These are phyloP conservation scores for Sebastes taczanowskii DNA, from an alignment of 2,797 vertebrate species.

Conservation along the genomic window DNA sequence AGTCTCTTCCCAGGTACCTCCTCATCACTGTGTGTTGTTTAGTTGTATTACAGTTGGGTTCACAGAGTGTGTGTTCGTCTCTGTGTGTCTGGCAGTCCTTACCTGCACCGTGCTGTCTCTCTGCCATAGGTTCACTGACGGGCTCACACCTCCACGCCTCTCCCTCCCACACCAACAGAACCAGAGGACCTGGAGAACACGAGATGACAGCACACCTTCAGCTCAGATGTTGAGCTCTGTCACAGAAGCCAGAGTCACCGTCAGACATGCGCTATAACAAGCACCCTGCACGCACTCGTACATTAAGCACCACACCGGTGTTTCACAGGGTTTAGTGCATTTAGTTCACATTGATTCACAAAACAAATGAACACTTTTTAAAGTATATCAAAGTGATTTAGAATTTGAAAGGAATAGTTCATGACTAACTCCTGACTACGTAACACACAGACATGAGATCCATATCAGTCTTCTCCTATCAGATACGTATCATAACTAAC, in stretches of 20 bases:
- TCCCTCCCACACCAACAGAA: slow-evolving; percentile 22
- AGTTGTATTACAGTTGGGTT: not conserved
- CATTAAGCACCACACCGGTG: no score
- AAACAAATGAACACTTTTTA: not conserved
- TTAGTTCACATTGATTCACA: not conserved
- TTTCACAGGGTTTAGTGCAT: not conserved
- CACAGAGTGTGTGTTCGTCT: not conserved
- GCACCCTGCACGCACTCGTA: not conserved
- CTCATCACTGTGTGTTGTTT: not conserved
- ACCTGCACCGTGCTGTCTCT: slow-evolving; percentile 68
- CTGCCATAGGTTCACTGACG: slow-evolving; percentile 71
- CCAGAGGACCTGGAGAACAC: slow-evolving; percentile 46
- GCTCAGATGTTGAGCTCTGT: not conserved
- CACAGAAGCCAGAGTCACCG: not conserved
- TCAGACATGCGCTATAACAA: not conserved
- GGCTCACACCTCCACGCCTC: slow-evolving; percentile 16
- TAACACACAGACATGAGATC: not conserved
- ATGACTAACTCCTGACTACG: not conserved
- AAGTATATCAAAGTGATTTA: not conserved
- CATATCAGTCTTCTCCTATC: not conserved
- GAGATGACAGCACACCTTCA: slow-evolving; percentile 5
- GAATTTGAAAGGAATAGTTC: not conserved
- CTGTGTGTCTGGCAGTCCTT: not conserved
- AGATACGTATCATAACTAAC: not conserved
- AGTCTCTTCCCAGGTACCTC: not conserved